These are phyloP conservation scores for Paramuricea clavata DNA, from an alignment of 92 coral and sea anemone species.

Conservation along the genomic window DNA sequence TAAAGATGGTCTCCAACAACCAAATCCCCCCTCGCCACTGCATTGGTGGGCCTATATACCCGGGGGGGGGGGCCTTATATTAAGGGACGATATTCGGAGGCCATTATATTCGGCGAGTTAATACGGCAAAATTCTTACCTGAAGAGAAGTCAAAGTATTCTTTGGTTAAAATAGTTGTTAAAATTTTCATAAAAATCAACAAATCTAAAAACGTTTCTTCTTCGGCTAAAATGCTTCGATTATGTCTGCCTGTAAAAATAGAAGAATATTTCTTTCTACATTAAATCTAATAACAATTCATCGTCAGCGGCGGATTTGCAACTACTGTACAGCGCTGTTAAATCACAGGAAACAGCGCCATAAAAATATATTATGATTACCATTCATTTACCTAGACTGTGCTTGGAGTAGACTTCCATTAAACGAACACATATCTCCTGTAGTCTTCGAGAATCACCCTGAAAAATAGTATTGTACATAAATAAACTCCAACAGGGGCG, in stretches of 20 bases:
- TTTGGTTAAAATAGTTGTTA: constrained; percentile 82
- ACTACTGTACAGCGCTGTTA: too few species aligned
- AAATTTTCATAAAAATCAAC: constrained; percentile 83
- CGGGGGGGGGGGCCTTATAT: too few species aligned
- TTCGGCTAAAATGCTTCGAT: constrained; percentile 71
- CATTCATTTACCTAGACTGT: constrained; percentile 81
- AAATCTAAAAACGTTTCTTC: constrained; percentile 91
- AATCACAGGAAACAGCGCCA: too few species aligned
- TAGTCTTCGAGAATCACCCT: constrained; percentile 77
- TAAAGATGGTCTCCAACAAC: too few species aligned
- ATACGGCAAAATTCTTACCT: constrained; percentile 65
- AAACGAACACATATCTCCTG: constrained; percentile 82
- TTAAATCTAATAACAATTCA: background rate
- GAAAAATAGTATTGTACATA: too few species aligned
- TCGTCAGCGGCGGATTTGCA: background rate
- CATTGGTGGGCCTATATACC: too few species aligned
- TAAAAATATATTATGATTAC: too few species aligned
- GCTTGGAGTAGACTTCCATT: constrained; percentile 86
- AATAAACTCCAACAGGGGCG: too few species aligned
- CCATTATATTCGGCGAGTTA: too few species aligned
- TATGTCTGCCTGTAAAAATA: constrained; percentile 78
- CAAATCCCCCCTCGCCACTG: too few species aligned
- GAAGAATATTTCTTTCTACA: background rate
- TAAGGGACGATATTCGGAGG: too few species aligned
- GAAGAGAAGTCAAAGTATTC: constrained; percentile 75